Evolutionary conservation across 2,797 vertebrate genomes (phyloP), one percentile per base, ranked within the genome.

Genomic region (Nyctibius grandis): DNA sequence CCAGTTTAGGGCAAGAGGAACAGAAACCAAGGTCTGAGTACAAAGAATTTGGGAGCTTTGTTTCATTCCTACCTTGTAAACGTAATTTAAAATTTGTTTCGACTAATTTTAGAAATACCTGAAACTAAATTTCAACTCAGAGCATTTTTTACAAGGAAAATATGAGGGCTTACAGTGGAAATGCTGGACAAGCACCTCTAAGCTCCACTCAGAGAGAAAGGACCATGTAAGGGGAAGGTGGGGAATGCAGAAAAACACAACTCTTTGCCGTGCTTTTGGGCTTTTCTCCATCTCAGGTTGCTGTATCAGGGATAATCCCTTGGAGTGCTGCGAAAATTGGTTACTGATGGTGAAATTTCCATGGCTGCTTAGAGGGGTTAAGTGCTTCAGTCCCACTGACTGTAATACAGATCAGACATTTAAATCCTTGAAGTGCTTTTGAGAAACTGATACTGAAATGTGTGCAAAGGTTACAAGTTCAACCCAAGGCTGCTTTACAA

Each of bases 101-200:
- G 82, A 51, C 15, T 91, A 29, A 59, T 84, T 93, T 92, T 74
- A 73, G 89, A 78, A 48, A 72, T 88, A 77, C 26, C 5, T 26
- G 6, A 59, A 89, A 45, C 28, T 28, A 15, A 59, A 73, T 94
- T 88, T 70, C 57, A 95, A 34, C 29, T 8, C 34, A 51, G n/a
- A 56, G 21, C 29, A 88, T 81, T 87, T 96, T 97, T 91, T 19
- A 51, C 59, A 87, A 93, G 84, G 36, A 85, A 75, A 93, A 69
- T 40, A 33, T 40, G n/a, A 77, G n/a, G 8, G 12, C 59, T 88
- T 92, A n/a, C 15, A 69, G 28, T 18, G 44, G 51, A 93, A 91
- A 64, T 68, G 56, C 13, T 64, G 34, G 34, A 61, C n/a, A 82
- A 54, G 21, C 14, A 63, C 7, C 11, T 61, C 11, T 57, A 75